phyloP scores from a whole-genome alignment of 2,888 invertebrate species.

The Drosophila rubida region DNA sequence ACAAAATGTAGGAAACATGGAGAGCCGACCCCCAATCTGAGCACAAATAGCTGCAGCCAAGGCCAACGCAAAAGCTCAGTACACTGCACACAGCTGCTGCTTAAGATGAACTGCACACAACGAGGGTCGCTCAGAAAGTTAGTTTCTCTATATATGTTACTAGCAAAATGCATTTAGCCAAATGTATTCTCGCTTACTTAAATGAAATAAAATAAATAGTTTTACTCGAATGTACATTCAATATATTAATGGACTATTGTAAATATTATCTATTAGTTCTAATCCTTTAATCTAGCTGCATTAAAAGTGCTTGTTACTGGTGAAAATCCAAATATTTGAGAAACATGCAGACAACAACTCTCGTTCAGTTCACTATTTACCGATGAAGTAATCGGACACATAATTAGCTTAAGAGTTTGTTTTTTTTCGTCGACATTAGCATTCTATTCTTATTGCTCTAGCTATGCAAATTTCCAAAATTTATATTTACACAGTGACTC shows the following conservation, averaged over 20 bases:
- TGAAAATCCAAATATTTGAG: no score
- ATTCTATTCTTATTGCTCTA: neutral
- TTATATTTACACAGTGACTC: conserved; percentile 19
- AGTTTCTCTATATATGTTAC: no score
- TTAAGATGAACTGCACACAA: conserved; percentile 33
- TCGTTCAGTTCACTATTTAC: no score
- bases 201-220: no score
- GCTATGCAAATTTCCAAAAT: neutral
- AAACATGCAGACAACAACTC: no score
- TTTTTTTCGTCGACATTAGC: neutral
- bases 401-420: neutral
- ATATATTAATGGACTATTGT: no score
- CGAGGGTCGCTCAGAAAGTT: conserved; percentile 22
- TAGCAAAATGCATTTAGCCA: no score
- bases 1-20: neutral
- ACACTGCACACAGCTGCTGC: conserved; percentile 27
- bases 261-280: no score
- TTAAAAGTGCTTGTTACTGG: no score
- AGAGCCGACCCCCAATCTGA: conserved; percentile 12
- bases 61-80: conserved; percentile 47
- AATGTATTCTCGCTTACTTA: no score
- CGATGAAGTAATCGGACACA: neutral
- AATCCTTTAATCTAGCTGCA: no score
- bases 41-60: conserved; percentile 50
- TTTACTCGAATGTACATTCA: no score